These are phyloP conservation scores for Drosophila tanythrix DNA, from an alignment of 2,888 invertebrate species.

Conservation along the genomic window DNA sequence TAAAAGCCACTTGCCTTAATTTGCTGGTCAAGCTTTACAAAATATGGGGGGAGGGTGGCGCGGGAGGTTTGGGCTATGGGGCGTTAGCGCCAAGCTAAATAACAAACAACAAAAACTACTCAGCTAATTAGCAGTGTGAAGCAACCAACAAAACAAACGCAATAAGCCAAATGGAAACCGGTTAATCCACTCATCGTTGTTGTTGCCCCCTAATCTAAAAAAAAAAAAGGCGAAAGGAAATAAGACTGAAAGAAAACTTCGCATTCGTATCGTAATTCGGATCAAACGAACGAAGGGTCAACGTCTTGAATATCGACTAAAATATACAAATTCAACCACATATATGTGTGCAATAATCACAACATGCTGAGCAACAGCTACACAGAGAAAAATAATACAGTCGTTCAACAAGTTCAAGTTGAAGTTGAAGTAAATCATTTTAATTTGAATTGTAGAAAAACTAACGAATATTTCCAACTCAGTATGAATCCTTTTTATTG, in stretches of 20 bases:
- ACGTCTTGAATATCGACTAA: constrained; percentile 46
- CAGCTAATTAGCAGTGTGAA: constrained; percentile 69
- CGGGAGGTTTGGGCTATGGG: constrained; percentile 3
- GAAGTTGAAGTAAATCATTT: background rate
- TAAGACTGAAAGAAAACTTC: constrained; percentile 35
- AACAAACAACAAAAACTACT: constrained; percentile 50
- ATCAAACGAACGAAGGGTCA: constrained; percentile 47
- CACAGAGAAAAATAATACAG: constrained; percentile 8
- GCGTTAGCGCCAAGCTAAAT: constrained; percentile 19
- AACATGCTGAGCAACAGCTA: constrained; percentile 29
- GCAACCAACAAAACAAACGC: constrained; percentile 41
- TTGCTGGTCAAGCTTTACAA: constrained; percentile 60
- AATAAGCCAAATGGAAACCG: constrained; percentile 61
- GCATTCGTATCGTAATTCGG: constrained; percentile 46
- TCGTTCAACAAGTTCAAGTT: background rate
- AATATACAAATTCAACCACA: constrained; percentile 17
- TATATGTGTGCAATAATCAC: constrained; percentile 19
- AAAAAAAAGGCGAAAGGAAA: background rate
- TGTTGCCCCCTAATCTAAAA: constrained; percentile 62
- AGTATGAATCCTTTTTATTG: background rate
- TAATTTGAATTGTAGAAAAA: background rate
- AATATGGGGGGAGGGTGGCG: constrained; percentile 45
- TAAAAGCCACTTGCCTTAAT: constrained; percentile 59
- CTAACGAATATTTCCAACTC: background rate
- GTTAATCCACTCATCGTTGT: constrained; percentile 70